Percentiles rank a stretch among this genome's conserved stretches.
Conservation (phyloP, 37 sponge, comb jelly and placozoan species). For the Halisarca cf. caerulea region DNA sequence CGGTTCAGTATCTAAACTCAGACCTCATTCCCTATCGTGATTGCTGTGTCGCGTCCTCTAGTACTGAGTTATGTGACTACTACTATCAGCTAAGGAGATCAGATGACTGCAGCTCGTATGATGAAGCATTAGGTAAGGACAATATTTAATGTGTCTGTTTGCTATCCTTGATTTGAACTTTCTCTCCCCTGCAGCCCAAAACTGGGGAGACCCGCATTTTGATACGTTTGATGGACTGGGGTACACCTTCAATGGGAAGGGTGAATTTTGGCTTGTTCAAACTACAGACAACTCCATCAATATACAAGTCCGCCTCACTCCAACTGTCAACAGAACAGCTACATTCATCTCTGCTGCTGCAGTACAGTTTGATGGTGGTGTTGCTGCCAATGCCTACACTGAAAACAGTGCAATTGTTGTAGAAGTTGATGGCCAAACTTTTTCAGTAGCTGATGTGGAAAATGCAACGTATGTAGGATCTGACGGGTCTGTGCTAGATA, state of each 20-base stretch:
- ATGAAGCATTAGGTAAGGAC: slow-evolving; percentile 13
- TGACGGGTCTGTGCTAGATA: not conserved
- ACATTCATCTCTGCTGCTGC: slow-evolving; percentile 44
- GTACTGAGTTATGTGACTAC: slow-evolving; percentile 26
- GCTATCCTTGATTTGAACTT: not conserved
- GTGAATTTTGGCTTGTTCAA: slow-evolving; percentile 53
- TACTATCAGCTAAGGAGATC: slow-evolving; percentile 47
- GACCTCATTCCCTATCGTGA: slow-evolving; percentile 28
- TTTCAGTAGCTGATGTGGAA: not conserved
- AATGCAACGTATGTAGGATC: slow-evolving; percentile 5
- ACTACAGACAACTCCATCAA: slow-evolving; percentile 32
- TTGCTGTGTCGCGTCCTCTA: slow-evolving; percentile 45
- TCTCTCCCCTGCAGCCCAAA: slow-evolving; percentile 23
- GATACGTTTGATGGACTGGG: slow-evolving; percentile 43
- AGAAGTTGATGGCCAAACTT: not conserved
- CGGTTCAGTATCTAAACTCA: not conserved
- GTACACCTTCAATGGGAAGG: slow-evolving; percentile 75
- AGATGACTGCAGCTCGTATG: slow-evolving; percentile 35
- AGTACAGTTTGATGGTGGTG: slow-evolving; percentile 17
- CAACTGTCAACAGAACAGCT: not conserved
- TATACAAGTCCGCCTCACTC: slow-evolving; percentile 39
- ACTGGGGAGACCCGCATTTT: slow-evolving; percentile 72
- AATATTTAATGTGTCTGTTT: not conserved
- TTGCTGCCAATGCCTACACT: slow-evolving; percentile 8
- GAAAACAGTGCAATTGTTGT: not conserved